Conservation (phyloP, 1,140 invertebrate species). For the Pantala flavescens region DNA sequence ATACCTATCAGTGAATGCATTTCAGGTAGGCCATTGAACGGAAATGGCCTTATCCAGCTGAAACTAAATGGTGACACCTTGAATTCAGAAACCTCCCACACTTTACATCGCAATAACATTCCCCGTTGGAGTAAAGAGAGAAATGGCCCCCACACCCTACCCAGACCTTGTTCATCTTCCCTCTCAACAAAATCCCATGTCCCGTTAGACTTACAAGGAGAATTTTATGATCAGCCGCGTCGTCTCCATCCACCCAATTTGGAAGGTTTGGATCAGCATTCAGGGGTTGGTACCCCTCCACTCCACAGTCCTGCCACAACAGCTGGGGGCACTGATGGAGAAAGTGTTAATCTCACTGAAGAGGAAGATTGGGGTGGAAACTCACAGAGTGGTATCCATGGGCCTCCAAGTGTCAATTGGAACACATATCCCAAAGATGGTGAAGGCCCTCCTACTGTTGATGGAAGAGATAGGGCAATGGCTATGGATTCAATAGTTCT, state of each 20-base stretch:
- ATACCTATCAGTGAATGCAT: constrained; percentile 69
- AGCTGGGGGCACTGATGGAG: constrained; percentile 32
- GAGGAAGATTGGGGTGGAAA: constrained; percentile 38
- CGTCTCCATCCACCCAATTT: constrained; percentile 28
- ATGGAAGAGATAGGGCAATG: constrained; percentile 19
- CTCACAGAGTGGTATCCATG: background rate
- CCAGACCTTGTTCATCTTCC: background rate
- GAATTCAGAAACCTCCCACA: constrained; percentile 9
- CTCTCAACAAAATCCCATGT: background rate
- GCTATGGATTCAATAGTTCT: constrained; percentile 27
- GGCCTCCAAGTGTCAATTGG: constrained; percentile 41
- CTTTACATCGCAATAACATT: background rate
- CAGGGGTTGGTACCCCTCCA: constrained; percentile 29
- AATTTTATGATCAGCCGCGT: constrained; percentile 44
- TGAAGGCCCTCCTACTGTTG: constrained; percentile 23
- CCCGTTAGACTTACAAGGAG: constrained; percentile 19
- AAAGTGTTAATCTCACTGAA: constrained; percentile 45
- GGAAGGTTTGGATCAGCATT: constrained; percentile 21
- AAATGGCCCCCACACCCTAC: background rate
- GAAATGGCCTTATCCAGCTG: constrained; percentile 17
- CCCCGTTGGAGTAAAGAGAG: constrained; percentile 11
- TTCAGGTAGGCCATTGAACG: constrained; percentile 55
- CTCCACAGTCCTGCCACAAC: constrained; percentile 39
- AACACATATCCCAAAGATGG: constrained; percentile 39
- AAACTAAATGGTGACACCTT: background rate